These are phyloP conservation scores for Tenthredo notha DNA, from an alignment of 2,888 invertebrate species.

Conservation along the genomic window DNA sequence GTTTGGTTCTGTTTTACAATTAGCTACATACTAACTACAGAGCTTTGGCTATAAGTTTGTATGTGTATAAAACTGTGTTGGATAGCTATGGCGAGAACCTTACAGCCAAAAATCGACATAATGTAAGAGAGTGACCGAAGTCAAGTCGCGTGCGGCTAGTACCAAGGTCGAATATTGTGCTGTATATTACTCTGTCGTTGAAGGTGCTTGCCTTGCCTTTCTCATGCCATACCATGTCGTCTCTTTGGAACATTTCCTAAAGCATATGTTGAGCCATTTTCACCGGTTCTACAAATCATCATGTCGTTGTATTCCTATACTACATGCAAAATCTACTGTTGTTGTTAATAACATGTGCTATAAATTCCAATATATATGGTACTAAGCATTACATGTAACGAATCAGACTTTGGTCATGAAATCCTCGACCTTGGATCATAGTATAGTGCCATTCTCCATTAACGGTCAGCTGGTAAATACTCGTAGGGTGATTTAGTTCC, in stretches of 20 bases:
- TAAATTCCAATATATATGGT: constrained; percentile 15
- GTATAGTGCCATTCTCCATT: not conserved
- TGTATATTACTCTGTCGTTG: constrained; percentile 62
- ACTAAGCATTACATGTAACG: not conserved
- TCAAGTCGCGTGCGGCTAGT: constrained; percentile 73
- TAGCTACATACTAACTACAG: not conserved
- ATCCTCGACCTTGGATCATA: not conserved
- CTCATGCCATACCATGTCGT: constrained; percentile 8
- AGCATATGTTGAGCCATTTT: not conserved
- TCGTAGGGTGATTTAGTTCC: too few relatives aligned
- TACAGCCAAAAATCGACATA: constrained; percentile 66
- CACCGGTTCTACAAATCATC: constrained; percentile 31
- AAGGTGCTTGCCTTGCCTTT: constrained; percentile 56
- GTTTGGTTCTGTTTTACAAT: constrained; percentile 8
- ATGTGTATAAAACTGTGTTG: constrained; percentile 33
- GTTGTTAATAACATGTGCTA: not conserved
- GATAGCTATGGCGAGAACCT: not conserved
- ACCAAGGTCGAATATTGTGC: constrained; percentile 72
- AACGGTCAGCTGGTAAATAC: not conserved
- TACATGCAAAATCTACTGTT: not conserved
- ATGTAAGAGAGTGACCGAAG: constrained; percentile 65
- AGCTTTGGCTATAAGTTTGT: not conserved
- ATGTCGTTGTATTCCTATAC: constrained; percentile 6
- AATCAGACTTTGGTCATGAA: not conserved
- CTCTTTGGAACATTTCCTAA: constrained; percentile 6